These are phyloP conservation scores for Polypterus senegalus DNA, from an alignment of 2,113 vertebrate species.

Conservation along the genomic window DNA sequence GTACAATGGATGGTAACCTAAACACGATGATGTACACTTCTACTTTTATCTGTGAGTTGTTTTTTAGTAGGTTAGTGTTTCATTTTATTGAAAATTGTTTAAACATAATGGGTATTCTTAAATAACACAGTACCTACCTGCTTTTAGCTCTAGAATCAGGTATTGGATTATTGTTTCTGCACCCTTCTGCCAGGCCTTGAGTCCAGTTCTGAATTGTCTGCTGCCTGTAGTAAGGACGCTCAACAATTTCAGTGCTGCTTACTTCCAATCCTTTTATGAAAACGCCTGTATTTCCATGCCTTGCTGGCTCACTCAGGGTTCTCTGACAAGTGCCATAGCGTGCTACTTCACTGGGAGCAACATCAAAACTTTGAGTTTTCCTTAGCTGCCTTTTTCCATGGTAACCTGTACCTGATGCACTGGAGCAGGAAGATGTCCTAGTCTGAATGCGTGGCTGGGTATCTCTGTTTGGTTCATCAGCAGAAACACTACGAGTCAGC, in stretches of 20 bases:
- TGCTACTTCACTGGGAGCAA: constrained; percentile 36
- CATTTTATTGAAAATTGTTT: too few relatives aligned
- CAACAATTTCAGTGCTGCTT: constrained; percentile 49
- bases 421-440: constrained; percentile 22
- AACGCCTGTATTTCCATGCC: constrained; percentile 47
- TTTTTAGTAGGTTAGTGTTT: too few relatives aligned
- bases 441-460: constrained; percentile 22
- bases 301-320: constrained; percentile 40
- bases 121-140: constrained; percentile 38
- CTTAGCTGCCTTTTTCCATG: constrained; percentile 37
- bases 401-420: constrained; percentile 21
- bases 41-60: too few relatives aligned
- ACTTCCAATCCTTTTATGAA: constrained; percentile 63
- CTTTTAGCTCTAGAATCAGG: constrained; percentile 40
- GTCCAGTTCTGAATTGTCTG: constrained; percentile 33
- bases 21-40: too few relatives aligned
- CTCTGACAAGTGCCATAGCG: constrained; percentile 43
- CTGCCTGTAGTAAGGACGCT: constrained; percentile 30
- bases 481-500: constrained; percentile 19
- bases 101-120: too few relatives aligned
- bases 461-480: constrained; percentile 31
- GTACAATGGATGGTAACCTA: too few relatives aligned
- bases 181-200: constrained; percentile 26
- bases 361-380: constrained; percentile 65
- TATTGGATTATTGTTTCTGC: constrained; percentile 21